These are phyloP conservation scores for Myanophis thanlyinensis DNA, from an alignment of 2,113 vertebrate species.

Conservation along the genomic window DNA sequence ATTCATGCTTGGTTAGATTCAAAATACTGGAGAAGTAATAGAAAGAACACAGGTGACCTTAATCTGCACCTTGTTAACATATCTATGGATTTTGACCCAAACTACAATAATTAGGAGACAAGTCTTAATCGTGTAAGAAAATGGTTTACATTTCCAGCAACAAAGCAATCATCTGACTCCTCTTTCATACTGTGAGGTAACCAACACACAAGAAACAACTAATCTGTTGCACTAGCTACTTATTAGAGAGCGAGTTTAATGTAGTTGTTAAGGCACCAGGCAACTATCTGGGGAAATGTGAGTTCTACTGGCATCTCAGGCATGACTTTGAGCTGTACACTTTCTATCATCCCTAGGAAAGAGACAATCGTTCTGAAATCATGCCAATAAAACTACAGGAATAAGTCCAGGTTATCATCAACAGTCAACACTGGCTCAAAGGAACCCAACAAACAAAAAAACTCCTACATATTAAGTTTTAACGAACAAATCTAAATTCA, in stretches of 20 bases:
- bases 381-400: background rate
- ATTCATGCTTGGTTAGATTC: background rate
- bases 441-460: background rate
- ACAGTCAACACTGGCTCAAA: background rate
- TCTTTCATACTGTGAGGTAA: background rate
- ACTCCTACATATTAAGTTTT: background rate
- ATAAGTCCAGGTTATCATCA: background rate
- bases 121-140: background rate
- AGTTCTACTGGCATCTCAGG: background rate
- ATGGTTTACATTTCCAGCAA: background rate
- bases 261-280: background rate
- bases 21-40: background rate
- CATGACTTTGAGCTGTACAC: background rate
- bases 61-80: background rate
- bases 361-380: background rate
- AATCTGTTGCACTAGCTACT: background rate
- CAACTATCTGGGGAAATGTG: background rate
- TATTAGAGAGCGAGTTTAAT: background rate
- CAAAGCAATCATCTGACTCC: background rate
- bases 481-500: background rate
- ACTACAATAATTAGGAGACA: background rate
- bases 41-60: background rate
- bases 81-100: background rate
- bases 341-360: background rate
- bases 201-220: background rate